Base-by-base conservation (phyloP, 1,140 invertebrate species). In the Dreissena polymorpha region DNA sequence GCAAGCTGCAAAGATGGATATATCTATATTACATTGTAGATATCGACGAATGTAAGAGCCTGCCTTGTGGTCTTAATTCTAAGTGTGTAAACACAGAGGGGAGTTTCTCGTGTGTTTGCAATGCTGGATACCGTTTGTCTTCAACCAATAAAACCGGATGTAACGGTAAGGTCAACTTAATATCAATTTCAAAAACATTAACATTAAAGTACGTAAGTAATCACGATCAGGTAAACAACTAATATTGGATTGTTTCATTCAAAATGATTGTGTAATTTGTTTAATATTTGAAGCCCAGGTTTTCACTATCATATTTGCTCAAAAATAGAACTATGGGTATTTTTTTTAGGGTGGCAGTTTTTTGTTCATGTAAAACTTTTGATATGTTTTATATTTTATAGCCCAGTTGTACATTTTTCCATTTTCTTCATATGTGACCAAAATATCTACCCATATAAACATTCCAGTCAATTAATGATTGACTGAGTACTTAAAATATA, bases 21-120 rank as follows among this genome's bases (percentile, higher is more conserved):
- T n/a, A 60, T 3, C 16, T 12, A 60, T 60, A 23, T 60, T 60
- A 5, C 10, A 60, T 60, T 23, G 57, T 12, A 60, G 57, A 60
- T 60, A 23, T 60, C 57, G 10, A 60, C 57, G 57, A 60, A 23
- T 60, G 57, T 60, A 60, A 18, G 3, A 60, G 6, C 57, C 16
- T 5, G 16, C 12, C 57, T 2, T 78, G 76, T 29, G 23, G 21
- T 5, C 12, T 25, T 18, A 55, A 78, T 25, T 50, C 76, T 21
- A 25, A 55, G 0, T 78, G 76, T 51, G 55, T 65, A n/a, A 78
- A 60, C 57, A 60, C 57, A 60, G 57, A 60, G 10, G 57, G 57
- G 16, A 60, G 57, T 23, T 60, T n/a, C 21, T n/a, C 16, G 21
- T 60, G 57, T 60, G 57, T n/a, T 23, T 60, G 57, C 57, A 60